Percentiles rank a stretch among this genome's conserved stretches.
These are phyloP conservation scores for Eupithecia subfuscata DNA, from an alignment of 2,888 invertebrate species.

Conservation along the genomic window DNA sequence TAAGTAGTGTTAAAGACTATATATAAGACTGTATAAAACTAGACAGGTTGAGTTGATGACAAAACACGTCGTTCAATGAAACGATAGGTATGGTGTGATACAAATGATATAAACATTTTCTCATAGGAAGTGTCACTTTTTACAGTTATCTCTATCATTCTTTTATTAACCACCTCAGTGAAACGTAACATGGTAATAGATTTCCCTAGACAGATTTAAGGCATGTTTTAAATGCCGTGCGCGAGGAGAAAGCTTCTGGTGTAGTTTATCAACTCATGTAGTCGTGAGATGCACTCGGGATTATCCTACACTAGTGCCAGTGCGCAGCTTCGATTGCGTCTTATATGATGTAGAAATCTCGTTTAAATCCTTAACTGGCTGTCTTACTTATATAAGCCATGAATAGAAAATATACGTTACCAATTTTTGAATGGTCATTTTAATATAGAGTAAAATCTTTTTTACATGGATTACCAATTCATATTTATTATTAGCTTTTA, in stretches of 20 bases:
- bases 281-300: constrained; percentile 22
- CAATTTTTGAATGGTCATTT: no score
- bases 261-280: constrained; percentile 13
- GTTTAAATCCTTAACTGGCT: background rate
- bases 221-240: constrained; percentile 25
- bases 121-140: background rate
- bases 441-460: no score
- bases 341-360: background rate
- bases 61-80: no score
- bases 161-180: constrained; percentile 17
- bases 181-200: constrained; percentile 24
- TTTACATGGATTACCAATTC: no score
- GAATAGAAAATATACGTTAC: background rate
- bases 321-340: background rate
- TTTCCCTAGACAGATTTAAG: constrained; percentile 27
- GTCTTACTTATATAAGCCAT: background rate
- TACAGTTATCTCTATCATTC: background rate
- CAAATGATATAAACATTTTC: no score
- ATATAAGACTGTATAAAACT: no score
- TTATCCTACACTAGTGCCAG: background rate
- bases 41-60: no score
- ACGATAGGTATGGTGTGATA: no score
- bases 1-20: no score
- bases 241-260: constrained; percentile 16
- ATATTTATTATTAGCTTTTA: no score